Percentiles rank a stretch among this genome's conserved stretches.
phyloP scores from a whole-genome alignment of 1,140 invertebrate species.

The Homalodisca vitripennis region DNA sequence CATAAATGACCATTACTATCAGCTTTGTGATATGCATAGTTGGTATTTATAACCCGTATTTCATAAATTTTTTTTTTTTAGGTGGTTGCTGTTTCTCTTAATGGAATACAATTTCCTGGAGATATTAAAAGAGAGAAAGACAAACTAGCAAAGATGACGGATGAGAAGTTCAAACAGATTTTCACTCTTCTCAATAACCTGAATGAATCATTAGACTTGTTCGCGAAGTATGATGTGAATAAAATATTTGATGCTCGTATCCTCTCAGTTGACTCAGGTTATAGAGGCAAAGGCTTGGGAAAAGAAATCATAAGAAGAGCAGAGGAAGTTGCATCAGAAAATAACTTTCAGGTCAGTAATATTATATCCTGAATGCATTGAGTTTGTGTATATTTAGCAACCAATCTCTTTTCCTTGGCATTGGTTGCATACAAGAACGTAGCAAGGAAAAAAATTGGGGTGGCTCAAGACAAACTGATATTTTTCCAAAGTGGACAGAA shows the following conservation, averaged over 20 bases:
- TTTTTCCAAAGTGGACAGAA: too few relatives aligned
- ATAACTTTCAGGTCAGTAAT: conserved; percentile 63
- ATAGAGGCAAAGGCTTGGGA: conserved; percentile 67
- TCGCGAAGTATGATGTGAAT: conserved; percentile 62
- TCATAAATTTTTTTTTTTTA: conserved; percentile 44
- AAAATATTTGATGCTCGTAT: conserved; percentile 78
- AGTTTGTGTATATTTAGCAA: too few relatives aligned
- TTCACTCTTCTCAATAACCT: conserved; percentile 62
- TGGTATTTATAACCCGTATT: too few relatives aligned
- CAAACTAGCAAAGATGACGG: conserved; percentile 55
- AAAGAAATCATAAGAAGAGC: conserved; percentile 65
- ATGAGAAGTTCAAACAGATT: conserved; percentile 64
- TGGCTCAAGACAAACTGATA: too few relatives aligned
- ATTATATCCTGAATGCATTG: too few relatives aligned
- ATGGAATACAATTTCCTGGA: conserved; percentile 58
- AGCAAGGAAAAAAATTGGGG: too few relatives aligned
- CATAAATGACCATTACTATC: too few relatives aligned
- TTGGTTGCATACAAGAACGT: too few relatives aligned
- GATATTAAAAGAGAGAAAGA: conserved; percentile 58
- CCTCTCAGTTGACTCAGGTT: conserved; percentile 67
- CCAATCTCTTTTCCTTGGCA: too few relatives aligned
- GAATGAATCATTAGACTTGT: conserved; percentile 61
- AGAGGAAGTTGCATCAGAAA: conserved; percentile 60
- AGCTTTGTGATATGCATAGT: too few relatives aligned
- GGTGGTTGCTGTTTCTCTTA: conserved; percentile 66